Base-by-base conservation (phyloP, 92 coral and sea anemone species). In the Paragorgia papillata region DNA sequence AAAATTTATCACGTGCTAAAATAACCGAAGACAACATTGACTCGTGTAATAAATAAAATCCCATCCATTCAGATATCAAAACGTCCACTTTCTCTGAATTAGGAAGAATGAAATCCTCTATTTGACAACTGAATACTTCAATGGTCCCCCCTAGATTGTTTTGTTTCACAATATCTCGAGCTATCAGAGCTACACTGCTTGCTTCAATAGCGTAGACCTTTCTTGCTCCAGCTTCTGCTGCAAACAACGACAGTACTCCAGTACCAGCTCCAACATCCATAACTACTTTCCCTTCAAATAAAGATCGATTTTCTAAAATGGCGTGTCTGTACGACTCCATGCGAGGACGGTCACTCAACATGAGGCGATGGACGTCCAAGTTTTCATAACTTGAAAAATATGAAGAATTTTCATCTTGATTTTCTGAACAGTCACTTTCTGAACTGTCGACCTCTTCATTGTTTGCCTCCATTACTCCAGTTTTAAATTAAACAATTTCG, bases 241-340 rank as follows among this genome's bases (percentile, higher is more conserved):
- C 78, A 71, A 71, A 71, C 27, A 71, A 41, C 12, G 78, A 71
- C 4, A 71, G 64, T 32, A 71, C 54, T 37, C 78, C 78, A 19
- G 78, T 71, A 3, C 78, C 78, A 30, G 62, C 57, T 27, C 78
- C 78, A 13, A 71, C 65, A 71, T 71, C 78, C 78, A 71, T 71
- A n/a, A 71, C 78, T 29, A 71, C 15, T 71, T 71, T 71, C 12
- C 29, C 78, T 55, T 71, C 30, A 71, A 71, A 71, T 39, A 71
- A 71, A 6, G 63, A 28, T 25, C 64, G 30, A 32, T 71, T 71
- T 28, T 71, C 62, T 58, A 71, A 28, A 1, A 71, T 55, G 19
- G 78, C 78, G 19, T 71, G 21, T 32, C 78, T 53, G 43, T 71
- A 71, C 8, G 64, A 53, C 33, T 31, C 64, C 21, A 64, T 71